Conservation (phyloP, 2,888 invertebrate genomes). For the Coleophora flavipennella region DNA sequence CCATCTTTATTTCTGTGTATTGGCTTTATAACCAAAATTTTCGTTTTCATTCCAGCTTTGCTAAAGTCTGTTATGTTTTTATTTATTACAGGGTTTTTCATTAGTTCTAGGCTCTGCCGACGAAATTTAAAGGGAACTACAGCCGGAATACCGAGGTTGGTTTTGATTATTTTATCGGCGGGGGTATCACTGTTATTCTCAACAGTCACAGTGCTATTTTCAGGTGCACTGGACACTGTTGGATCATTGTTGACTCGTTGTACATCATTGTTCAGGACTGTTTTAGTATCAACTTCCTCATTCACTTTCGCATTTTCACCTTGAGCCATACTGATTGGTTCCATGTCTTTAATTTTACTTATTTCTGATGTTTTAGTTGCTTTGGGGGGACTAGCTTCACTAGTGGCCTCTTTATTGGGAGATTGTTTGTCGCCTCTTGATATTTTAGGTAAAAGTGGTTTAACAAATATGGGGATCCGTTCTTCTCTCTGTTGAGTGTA, state of each 20-base stretch:
- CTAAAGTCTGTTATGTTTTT: conserved; percentile 54
- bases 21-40: conserved; percentile 62
- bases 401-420: conserved; percentile 44
- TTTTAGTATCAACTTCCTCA: conserved; percentile 15
- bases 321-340: neutral
- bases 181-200: conserved; percentile 12
- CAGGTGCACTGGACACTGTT: conserved; percentile 9
- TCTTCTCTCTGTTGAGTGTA: conserved; percentile 29
- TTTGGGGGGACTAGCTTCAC: conserved; percentile 83
- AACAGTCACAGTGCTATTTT: conserved; percentile 4
- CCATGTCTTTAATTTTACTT: neutral
- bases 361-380: conserved; percentile 16
- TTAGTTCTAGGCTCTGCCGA: conserved; percentile 51
- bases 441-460: conserved; percentile 51
- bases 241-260: conserved; percentile 4
- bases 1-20: conserved; percentile 53
- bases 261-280: conserved; percentile 12
- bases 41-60: conserved; percentile 62
- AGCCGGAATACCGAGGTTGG: conserved; percentile 30
- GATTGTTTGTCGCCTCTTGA: conserved; percentile 43
- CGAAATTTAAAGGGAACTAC: conserved; percentile 51
- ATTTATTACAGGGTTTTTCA: conserved; percentile 57
- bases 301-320: neutral
- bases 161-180: conserved; percentile 19
- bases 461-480: conserved; percentile 40